These are phyloP conservation scores for Thinocorus orbignyianus DNA, from an alignment of 2,113 vertebrate species.

Conservation along the genomic window DNA sequence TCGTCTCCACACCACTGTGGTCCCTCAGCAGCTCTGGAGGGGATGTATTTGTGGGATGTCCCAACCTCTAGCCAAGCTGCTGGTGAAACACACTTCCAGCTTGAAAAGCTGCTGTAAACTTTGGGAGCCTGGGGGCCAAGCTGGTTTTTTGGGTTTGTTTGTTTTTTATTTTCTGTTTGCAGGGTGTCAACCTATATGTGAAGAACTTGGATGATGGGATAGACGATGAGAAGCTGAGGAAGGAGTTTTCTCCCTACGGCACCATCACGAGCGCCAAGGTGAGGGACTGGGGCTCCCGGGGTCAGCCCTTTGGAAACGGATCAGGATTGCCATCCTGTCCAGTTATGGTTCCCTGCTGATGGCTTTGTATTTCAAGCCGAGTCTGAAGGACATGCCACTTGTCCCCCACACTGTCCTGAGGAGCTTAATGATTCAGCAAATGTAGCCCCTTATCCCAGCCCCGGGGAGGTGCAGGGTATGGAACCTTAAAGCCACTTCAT, in stretches of 20 bases:
- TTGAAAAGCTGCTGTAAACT: neutral
- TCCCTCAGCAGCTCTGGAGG: neutral
- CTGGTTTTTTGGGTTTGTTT: neutral
- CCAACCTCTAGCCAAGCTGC: neutral
- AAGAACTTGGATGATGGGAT: conserved; percentile 96
- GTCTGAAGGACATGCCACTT: neutral
- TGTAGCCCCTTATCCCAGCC: neutral
- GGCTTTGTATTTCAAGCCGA: neutral
- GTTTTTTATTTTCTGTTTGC: neutral
- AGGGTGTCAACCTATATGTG: conserved; percentile 97
- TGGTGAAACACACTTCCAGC: neutral
- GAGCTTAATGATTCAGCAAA: neutral
- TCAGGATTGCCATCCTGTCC: neutral
- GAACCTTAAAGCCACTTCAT: neutral
- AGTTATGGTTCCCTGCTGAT: neutral
- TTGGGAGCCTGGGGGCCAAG: too few relatives aligned
- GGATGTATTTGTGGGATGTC: neutral
- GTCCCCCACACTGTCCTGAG: neutral
- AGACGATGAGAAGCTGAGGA: conserved; percentile 87
- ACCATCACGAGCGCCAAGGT: conserved; percentile 98
- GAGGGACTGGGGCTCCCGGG: neutral
- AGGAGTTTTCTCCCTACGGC: conserved; percentile 94
- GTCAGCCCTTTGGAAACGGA: neutral
- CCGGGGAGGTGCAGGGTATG: neutral
- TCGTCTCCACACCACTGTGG: accelerated